Evolutionary conservation across 2,797 vertebrate genomes (phyloP).

Genomic region (Peromyscus nudipes): DNA sequence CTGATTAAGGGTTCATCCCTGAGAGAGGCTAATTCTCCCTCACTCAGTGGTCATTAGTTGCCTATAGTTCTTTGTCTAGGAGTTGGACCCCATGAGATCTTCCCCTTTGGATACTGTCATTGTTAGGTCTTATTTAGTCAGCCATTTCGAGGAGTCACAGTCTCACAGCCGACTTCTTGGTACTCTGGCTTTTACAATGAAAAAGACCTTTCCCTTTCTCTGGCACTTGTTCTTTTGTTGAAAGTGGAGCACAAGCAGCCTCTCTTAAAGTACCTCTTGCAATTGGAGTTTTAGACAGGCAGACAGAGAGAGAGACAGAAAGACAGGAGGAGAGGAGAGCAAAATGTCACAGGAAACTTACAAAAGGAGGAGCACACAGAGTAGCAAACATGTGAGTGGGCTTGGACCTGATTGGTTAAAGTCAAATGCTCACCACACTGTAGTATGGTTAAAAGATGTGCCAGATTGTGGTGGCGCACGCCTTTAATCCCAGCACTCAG

Average conservation of each 20-base stretch:
- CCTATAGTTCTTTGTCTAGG: neutral
- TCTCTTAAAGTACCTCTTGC: conserved; percentile 54
- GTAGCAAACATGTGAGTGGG: neutral
- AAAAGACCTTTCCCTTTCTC: neutral
- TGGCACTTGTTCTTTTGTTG: conserved; percentile 61
- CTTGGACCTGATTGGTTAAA: neutral
- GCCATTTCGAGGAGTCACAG: neutral
- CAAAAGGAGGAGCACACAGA: neutral
- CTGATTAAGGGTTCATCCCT: neutral
- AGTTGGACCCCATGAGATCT: neutral
- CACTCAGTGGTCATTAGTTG: neutral
- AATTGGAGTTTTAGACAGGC: conserved; percentile 50
- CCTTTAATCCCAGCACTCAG: no score
- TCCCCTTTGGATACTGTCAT: neutral
- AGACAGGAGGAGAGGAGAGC: neutral
- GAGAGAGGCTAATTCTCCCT: neutral
- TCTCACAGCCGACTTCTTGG: neutral
- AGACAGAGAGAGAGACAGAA: no score
- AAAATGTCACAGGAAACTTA: conserved; percentile 6
- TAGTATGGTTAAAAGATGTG: neutral
- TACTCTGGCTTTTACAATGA: neutral
- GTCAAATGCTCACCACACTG: neutral
- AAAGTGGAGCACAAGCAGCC: conserved; percentile 53
- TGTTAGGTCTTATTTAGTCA: neutral
- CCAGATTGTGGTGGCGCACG: no score